phyloP scores from a whole-genome alignment of 1,140 invertebrate genomes.

The Drosophila ambigua region DNA sequence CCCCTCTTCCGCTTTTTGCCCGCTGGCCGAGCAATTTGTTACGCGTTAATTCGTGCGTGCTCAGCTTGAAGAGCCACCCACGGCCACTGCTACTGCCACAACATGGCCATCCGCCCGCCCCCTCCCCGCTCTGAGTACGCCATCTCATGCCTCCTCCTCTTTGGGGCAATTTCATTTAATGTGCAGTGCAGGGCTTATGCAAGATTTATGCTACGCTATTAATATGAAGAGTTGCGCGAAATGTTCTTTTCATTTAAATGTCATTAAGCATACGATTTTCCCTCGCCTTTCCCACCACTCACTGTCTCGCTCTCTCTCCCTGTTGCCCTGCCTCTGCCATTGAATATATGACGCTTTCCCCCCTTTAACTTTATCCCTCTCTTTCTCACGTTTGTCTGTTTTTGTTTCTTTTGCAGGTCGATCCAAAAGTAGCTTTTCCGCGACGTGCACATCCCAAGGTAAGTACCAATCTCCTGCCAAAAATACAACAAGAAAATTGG shows the following conservation, averaged over 20 bases:
- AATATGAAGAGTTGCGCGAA: slow-evolving; percentile 80
- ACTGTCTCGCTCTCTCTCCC: neutral
- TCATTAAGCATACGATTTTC: slow-evolving; percentile 77
- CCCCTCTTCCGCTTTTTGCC: slow-evolving; percentile 6
- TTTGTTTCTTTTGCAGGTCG: slow-evolving; percentile 91
- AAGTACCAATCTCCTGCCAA: slow-evolving; percentile 84
- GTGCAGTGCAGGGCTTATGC: slow-evolving; percentile 78
- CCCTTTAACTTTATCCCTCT: slow-evolving; percentile 3
- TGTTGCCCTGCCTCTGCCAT: neutral
- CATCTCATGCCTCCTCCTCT: neutral
- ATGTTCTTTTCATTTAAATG: slow-evolving; percentile 80
- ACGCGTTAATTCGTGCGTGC: slow-evolving; percentile 80
- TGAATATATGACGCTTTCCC: too few species aligned
- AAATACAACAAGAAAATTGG: slow-evolving; percentile 9
- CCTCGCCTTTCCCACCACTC: slow-evolving; percentile 17
- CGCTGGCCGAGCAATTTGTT: slow-evolving; percentile 74
- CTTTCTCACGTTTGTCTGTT: slow-evolving; percentile 7
- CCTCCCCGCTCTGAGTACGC: neutral
- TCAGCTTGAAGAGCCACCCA: slow-evolving; percentile 60
- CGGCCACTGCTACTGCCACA: slow-evolving; percentile 22
- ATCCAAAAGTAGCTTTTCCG: slow-evolving; percentile 99
- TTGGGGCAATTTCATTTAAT: slow-evolving; percentile 75
- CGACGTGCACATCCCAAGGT: slow-evolving; percentile 99
- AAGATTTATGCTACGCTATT: slow-evolving; percentile 75
- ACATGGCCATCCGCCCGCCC: neutral